Conservation (phyloP, 2,888 invertebrate species). For the Tenodera sinensis region DNA sequence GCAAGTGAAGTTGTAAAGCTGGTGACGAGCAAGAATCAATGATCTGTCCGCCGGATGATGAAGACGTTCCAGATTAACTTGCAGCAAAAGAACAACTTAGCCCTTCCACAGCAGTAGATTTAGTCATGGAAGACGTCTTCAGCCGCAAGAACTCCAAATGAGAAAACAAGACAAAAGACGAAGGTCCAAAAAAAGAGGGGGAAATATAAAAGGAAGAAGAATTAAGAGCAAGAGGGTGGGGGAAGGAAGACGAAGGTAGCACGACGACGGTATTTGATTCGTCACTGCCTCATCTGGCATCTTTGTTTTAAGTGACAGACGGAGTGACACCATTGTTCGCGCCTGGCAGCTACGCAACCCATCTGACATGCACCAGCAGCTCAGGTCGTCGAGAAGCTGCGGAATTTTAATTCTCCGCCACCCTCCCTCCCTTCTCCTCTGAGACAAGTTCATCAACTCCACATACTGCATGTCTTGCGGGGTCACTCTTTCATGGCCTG, state of each 20-base stretch:
- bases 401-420: slow-evolving; percentile 45
- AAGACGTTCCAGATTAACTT: background rate
- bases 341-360: slow-evolving; percentile 28
- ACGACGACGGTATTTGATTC: slow-evolving; percentile 36
- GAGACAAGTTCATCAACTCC: background rate
- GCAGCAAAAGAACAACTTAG: background rate
- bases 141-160: background rate
- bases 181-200: background rate
- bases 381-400: slow-evolving; percentile 33
- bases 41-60: background rate
- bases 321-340: slow-evolving; percentile 46
- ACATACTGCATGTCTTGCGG: background rate
- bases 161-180: slow-evolving; percentile 16
- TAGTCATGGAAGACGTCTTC: background rate
- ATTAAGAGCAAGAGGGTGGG: background rate
- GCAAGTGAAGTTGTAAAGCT: no score
- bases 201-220: background rate
- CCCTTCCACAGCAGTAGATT: background rate
- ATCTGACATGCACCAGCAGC: background rate
- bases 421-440: background rate
- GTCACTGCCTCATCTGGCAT: slow-evolving; percentile 40
- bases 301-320: slow-evolving; percentile 45
- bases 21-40: no score
- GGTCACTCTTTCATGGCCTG: background rate
- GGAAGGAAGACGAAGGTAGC: background rate